phyloP scores from a whole-genome alignment of 2,113 vertebrate species.

The Gobiocypris rarus region DNA sequence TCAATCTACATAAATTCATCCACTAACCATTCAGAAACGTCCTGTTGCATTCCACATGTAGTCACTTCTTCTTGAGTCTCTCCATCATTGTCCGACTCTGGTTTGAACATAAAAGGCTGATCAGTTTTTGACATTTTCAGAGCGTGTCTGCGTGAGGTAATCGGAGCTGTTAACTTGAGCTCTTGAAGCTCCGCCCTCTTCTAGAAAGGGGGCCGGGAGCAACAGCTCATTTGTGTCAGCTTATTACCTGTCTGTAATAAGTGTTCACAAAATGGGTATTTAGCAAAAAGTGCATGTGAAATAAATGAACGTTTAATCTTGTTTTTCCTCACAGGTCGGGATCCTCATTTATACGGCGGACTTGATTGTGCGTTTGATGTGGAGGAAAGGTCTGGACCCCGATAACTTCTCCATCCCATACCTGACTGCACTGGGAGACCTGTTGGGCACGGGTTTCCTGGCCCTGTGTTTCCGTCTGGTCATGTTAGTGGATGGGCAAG shows the following conservation, averaged over 20 bases:
- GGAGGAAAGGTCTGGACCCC: slow-evolving; percentile 88
- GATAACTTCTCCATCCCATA: slow-evolving; percentile 98
- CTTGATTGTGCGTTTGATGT: slow-evolving; percentile 86
- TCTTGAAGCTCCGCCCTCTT: too few relatives aligned
- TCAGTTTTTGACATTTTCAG: too few relatives aligned
- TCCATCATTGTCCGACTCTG: too few relatives aligned
- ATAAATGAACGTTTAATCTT: not conserved
- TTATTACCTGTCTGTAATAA: not conserved
- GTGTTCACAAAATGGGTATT: not conserved
- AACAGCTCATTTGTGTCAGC: too few relatives aligned
- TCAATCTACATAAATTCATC: too few relatives aligned
- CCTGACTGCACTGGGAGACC: slow-evolving; percentile 93
- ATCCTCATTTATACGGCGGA: slow-evolving; percentile 91
- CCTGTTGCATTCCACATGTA: too few relatives aligned
- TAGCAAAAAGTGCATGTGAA: not conserved
- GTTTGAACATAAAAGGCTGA: too few relatives aligned
- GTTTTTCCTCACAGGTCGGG: slow-evolving; percentile 77
- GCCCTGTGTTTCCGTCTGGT: slow-evolving; percentile 84
- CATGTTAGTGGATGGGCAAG: slow-evolving; percentile 62
- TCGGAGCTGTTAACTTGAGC: too few relatives aligned
- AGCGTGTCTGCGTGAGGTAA: too few relatives aligned
- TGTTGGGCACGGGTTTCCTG: slow-evolving; percentile 91
- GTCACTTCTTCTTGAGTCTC: too few relatives aligned
- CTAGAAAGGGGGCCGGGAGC: too few relatives aligned
- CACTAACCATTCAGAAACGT: too few relatives aligned